Evolutionary conservation across 2,797 vertebrate genomes (phyloP).

Genomic region (Sebastes ruberrimus): DNA sequence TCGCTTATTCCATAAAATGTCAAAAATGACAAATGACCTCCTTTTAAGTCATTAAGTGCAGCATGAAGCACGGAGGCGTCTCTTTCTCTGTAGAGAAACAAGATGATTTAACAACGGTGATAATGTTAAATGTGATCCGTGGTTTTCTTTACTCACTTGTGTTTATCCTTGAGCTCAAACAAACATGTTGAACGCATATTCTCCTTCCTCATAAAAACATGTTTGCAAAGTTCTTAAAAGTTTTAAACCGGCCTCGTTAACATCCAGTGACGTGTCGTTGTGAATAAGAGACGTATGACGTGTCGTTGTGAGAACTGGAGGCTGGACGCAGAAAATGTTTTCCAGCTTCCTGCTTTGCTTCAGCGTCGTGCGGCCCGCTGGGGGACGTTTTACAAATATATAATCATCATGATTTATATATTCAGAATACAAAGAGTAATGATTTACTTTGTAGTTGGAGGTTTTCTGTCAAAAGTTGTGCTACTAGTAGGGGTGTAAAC

Average conservation of each 20-base stretch:
- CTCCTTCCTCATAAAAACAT: background rate
- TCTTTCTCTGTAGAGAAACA: background rate
- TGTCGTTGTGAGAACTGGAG: background rate
- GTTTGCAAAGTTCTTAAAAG: background rate
- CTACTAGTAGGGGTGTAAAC: no score
- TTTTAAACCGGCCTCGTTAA: background rate
- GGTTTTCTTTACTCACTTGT: background rate
- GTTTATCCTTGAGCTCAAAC: background rate
- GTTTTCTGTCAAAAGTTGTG: background rate
- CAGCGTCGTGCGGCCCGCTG: background rate
- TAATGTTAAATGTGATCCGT: background rate
- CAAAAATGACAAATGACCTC: slow-evolving; percentile 14
- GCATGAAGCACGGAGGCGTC: background rate
- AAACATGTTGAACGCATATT: background rate
- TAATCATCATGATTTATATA: background rate
- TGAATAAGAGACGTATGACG: no score
- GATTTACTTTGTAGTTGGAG: background rate
- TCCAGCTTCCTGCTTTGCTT: background rate
- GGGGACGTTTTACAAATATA: background rate
- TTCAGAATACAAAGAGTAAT: background rate
- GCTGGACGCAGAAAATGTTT: background rate
- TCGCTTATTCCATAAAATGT: slow-evolving; percentile 11
- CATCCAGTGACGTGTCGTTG: no score
- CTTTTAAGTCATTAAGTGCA: slow-evolving; percentile 14
- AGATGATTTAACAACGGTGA: background rate